Base-by-base conservation (phyloP, 2,113 vertebrate genomes). In the Microcebus ravelobensis region DNA sequence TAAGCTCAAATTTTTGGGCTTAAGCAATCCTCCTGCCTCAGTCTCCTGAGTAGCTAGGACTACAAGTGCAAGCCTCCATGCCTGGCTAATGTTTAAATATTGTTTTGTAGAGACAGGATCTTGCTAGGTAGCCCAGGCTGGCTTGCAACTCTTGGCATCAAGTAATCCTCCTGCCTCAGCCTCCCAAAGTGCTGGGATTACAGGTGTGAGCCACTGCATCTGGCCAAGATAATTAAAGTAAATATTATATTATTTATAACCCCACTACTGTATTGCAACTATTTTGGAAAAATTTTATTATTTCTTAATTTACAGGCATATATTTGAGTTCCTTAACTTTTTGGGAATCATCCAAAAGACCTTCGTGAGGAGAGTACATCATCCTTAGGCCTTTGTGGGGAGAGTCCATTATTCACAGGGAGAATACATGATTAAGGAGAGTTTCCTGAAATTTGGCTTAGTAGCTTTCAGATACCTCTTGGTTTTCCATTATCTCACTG, bases 291-390 rank as follows among this genome's bases (percentile, higher is more conserved):
- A 42, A 79, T 88, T 68, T 52, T 39, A 48, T 34, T 67, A n/a
- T 2, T 90, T 95, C 52, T 50, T 93, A 73, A 45, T 81, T 81
- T 84, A 61, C 1, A 82, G 27, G 55, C 2, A 36, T 31, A 45
- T 65, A 42, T 34, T 55, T 95, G 61, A 85, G n/a, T 52, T 91
- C 36, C 91, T 95, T 95, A 93, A 88, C 42, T 76, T 71, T 77
- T 17, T 1, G 36, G 15, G 50, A 88, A n/a, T 85, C 67, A 82
- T 67, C 10, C 48, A 48, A 48, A 76, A 73, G 70, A 36, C 29
- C 36, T 87, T 76, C 50, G 6, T 65, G 36, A 13, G 23, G 79
- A 90, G 13, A 65, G 45, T 80, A 23, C 7, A 15, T 67, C 10
- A 76, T 20, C 34, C 8, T 52, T 81, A 73, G 70, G 45, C 29